Conservation (phyloP, 2,797 vertebrate genomes). For the Nyctibius grandis region DNA sequence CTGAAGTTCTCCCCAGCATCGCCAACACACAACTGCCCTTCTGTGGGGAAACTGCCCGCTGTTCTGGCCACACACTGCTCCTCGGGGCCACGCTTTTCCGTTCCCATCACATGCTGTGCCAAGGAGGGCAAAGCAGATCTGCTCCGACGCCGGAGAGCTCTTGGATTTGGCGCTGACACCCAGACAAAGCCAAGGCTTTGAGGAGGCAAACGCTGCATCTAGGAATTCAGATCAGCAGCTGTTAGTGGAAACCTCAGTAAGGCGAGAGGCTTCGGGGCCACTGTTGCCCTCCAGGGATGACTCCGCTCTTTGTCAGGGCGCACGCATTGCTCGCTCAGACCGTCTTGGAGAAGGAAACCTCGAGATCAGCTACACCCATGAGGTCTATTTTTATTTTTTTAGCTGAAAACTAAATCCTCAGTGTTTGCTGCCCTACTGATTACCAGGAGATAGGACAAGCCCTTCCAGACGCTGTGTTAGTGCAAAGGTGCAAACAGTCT, state of each 20-base stretch:
- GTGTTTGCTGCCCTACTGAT: neutral
- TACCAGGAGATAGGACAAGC: neutral
- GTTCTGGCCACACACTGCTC: neutral
- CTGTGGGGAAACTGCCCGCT: neutral
- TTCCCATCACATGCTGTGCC: neutral
- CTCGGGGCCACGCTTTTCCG: rapidly evolving
- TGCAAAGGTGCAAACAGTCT: neutral
- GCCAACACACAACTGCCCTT: neutral
- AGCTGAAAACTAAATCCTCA: neutral
- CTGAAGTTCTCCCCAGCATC: neutral
- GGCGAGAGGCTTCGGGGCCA: neutral
- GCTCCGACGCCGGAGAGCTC: rapidly evolving
- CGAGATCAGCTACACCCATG: rapidly evolving
- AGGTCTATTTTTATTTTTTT: neutral
- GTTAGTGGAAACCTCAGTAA: neutral
- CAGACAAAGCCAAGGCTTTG: neutral
- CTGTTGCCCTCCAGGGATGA: neutral
- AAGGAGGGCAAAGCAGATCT: rapidly evolving
- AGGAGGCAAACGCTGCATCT: neutral
- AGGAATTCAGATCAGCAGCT: neutral
- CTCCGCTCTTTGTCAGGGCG: neutral
- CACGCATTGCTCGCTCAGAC: rapidly evolving
- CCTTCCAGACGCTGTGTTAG: rapidly evolving
- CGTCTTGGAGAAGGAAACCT: neutral
- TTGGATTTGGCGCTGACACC: neutral